Conservation (phyloP, 2,797 vertebrate species). For the Myotis pilosus region DNA sequence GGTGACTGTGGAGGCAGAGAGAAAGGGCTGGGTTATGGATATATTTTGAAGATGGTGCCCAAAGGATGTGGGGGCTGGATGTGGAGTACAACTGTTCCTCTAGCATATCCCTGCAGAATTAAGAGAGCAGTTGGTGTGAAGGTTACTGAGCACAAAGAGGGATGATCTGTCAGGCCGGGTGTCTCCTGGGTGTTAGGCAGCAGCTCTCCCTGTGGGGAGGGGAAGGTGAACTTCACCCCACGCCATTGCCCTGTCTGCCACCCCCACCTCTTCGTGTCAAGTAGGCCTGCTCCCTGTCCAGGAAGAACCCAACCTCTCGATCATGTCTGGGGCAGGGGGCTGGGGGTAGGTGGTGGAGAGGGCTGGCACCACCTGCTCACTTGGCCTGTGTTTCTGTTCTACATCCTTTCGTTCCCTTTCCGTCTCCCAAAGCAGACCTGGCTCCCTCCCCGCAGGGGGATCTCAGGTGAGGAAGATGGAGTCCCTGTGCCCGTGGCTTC, state of each 20-base stretch:
- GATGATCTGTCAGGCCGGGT: neutral
- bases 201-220: neutral
- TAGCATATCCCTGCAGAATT: neutral
- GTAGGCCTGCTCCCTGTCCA: neutral
- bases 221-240: neutral
- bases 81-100: neutral
- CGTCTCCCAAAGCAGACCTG: neutral
- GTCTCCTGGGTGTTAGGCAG: neutral
- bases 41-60: neutral
- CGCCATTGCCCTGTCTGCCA: neutral
- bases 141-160: neutral
- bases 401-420: neutral
- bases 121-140: neutral
- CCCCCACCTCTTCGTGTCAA: neutral
- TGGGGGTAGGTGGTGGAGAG: too few species aligned
- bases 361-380: neutral
- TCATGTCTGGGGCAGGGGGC: neutral
- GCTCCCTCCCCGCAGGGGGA: neutral
- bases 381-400: neutral
- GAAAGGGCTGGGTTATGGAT: neutral
- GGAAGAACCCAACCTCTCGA: neutral
- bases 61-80: neutral
- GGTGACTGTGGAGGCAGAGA: neutral
- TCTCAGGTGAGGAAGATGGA: neutral
- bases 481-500: neutral